phyloP scores from a whole-genome alignment of 2,888 invertebrate genomes.

The Byasa hedistus region DNA sequence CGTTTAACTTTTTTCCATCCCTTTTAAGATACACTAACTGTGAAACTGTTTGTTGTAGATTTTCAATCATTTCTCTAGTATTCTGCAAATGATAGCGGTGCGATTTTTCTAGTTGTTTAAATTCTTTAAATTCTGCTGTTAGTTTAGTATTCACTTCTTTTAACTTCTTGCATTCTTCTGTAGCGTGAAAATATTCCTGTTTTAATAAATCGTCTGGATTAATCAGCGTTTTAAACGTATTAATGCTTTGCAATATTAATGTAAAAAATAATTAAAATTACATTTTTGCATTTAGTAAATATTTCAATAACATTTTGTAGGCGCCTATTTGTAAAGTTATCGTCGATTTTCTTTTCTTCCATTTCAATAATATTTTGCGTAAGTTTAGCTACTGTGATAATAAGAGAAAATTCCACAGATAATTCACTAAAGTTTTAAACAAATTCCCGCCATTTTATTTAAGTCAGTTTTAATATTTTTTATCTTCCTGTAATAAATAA shows the following conservation, averaged over 20 bases:
- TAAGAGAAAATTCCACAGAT: too few relatives aligned
- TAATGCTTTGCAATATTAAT: too few relatives aligned
- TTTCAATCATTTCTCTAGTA: constrained; percentile 71
- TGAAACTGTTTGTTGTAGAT: constrained; percentile 70
- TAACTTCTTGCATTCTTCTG: constrained; percentile 58
- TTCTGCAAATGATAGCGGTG: constrained; percentile 66
- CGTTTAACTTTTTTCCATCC: constrained; percentile 62
- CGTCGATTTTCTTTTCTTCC: constrained; percentile 39
- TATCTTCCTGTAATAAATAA: too few relatives aligned
- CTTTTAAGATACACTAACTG: constrained; percentile 68
- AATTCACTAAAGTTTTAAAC: too few relatives aligned
- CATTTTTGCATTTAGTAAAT: constrained; percentile 65
- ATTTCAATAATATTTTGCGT: constrained; percentile 36
- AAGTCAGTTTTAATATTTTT: too few relatives aligned
- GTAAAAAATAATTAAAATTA: constrained; percentile 43
- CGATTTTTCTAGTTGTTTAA: constrained; percentile 66
- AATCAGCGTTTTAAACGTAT: background rate
- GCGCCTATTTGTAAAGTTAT: constrained; percentile 41
- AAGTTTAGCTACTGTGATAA: too few relatives aligned
- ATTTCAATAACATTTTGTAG: constrained; percentile 56
- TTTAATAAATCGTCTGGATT: constrained; percentile 13
- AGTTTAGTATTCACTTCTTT: constrained; percentile 59
- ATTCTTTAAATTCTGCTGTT: constrained; percentile 60
- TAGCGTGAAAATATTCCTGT: constrained; percentile 59
- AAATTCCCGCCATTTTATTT: too few relatives aligned